Evolutionary conservation across 2,888 invertebrate genomes (phyloP), one percentile per base, ranked within the genome.

Genomic region (Gisinianus flammeolus): DNA sequence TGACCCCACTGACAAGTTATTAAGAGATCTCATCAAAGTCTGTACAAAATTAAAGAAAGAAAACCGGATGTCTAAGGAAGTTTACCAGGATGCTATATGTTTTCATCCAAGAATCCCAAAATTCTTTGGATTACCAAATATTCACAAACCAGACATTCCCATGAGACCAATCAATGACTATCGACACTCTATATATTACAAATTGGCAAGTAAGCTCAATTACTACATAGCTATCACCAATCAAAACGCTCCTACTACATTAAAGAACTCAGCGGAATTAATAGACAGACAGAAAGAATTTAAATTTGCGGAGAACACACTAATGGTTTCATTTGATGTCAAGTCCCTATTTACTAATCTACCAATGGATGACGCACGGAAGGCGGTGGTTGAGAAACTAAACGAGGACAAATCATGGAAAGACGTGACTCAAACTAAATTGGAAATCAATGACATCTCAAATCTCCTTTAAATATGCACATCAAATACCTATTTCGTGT

Each of bases 281-380:
- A 44, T 69, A 2, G 10, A 33, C 2, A 33, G 16, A 35, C 22
- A 35, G 12, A 19, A 44, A 69, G 28, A 26, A 26, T 35, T 35
- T 12, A 35, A 35, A 35, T 8, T 35, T 5, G 35, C 35, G 35
- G 5, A 5, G 12, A 35, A 8, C 6, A 12, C 6, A 2, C 8
- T 44, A 22, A n/a, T 69, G 10, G 35, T 69, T 1, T 69, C 68
- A n/a, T 69, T 69, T 33, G 68, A 69, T 35, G 44, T 69, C 3
- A 35, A 35, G 22, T 22, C 6, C 44, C 24, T 69, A 1, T 35
- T 22, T 44, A 35, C 68, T 4, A 35, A 16, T 22, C 44, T 69
- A 1, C 44, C 68, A 6, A 35, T 69, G 35, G 16, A 44, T 1
- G 35, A 33, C 2, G 16, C 68, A 22, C 22, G 5, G 6, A 0